Percentiles rank a stretch among this genome's conserved stretches.
Evolutionary conservation across 2,888 invertebrate genomes (phyloP).

Genomic region (Pristionchus entomophagus): DNA sequence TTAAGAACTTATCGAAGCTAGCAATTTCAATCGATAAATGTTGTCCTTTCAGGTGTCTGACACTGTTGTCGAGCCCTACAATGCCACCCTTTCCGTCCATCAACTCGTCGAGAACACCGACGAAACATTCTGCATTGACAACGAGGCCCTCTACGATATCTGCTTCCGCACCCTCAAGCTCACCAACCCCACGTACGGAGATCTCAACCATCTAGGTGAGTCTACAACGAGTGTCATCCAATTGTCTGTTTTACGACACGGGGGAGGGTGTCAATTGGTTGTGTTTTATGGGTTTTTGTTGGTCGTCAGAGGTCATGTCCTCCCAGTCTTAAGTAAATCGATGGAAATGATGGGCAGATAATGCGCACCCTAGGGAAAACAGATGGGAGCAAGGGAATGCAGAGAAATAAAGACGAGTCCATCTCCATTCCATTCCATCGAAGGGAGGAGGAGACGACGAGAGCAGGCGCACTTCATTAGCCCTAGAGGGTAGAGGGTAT

Average conservation of each 20-base stretch:
- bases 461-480: constrained; percentile 41
- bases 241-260: constrained; percentile 26
- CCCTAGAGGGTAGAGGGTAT: neutral
- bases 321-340: neutral
- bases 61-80: constrained; percentile 84
- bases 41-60: constrained; percentile 76
- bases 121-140: constrained; percentile 79
- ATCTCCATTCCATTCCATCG: neutral
- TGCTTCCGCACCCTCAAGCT: constrained; percentile 80
- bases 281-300: neutral
- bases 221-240: neutral
- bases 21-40: neutral
- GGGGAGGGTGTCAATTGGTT: neutral
- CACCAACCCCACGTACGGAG: constrained; percentile 85
- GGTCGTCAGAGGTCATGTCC: neutral
- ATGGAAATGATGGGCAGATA: constrained; percentile 9
- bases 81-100: constrained; percentile 79
- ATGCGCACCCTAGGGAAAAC: neutral
- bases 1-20: neutral
- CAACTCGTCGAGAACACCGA: constrained; percentile 76
- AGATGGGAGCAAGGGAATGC: neutral
- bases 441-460: neutral
- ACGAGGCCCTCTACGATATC: constrained; percentile 79
- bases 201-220: constrained; percentile 76
- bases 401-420: neutral